Conservation (phyloP, 2,113 vertebrate genomes). For the Cinclus mexicanus region DNA sequence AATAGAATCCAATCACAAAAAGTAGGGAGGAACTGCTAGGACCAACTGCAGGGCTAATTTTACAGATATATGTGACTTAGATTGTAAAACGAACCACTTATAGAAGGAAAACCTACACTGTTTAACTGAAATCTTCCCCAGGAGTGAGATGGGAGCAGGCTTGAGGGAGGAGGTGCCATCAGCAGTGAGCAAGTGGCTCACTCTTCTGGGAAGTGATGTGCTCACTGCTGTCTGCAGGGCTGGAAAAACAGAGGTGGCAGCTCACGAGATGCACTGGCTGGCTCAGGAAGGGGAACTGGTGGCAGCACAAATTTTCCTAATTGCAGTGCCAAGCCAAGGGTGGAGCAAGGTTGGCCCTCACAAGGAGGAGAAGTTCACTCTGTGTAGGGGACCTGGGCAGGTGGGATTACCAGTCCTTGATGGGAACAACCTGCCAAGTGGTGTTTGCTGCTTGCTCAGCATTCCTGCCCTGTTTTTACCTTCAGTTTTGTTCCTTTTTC, state of each 20-base stretch:
- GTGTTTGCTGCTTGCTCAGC: neutral
- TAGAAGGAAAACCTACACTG: neutral
- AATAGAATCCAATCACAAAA: neutral
- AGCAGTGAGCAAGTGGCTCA: fast-evolving
- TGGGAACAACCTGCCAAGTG: neutral
- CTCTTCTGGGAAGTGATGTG: neutral
- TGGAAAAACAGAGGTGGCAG: neutral
- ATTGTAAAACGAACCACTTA: neutral
- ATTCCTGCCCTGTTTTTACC: neutral
- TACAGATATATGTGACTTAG: neutral
- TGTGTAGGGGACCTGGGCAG: neutral
- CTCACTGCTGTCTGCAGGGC: neutral
- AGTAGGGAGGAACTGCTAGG: neutral
- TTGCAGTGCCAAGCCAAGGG: neutral
- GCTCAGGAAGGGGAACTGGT: neutral
- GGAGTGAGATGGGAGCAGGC: neutral
- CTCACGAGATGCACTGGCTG: fast-evolving
- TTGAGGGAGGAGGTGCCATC: neutral
- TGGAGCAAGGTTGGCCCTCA: neutral
- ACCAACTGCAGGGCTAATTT: neutral
- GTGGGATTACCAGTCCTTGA: neutral
- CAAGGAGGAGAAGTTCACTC: neutral
- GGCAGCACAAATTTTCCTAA: neutral
- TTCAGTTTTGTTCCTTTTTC: neutral
- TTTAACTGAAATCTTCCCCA: neutral